Evolutionary conservation across 2,888 invertebrate genomes (phyloP).

Genomic region (Leptogaster cylindrica): DNA sequence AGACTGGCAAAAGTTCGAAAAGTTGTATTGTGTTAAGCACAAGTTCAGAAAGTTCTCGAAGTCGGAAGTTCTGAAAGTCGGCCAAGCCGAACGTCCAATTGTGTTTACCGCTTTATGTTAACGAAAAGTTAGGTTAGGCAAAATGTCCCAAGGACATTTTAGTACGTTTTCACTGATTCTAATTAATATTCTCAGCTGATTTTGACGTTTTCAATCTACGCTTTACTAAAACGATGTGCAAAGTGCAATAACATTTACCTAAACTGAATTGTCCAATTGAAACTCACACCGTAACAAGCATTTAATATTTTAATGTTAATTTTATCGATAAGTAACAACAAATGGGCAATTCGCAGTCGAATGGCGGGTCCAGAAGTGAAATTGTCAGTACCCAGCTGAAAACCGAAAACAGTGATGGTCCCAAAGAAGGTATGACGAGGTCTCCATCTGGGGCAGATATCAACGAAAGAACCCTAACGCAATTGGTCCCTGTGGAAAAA

Average conservation of each 20-base stretch:
- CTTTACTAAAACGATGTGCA: slow-evolving; percentile 7
- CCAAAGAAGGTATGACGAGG: slow-evolving; percentile 64
- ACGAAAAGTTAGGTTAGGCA: not conserved
- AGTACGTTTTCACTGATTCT: not conserved
- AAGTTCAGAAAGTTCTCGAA: too few species aligned
- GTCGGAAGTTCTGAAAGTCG: too few species aligned
- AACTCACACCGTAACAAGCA: too few species aligned
- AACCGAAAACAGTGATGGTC: not conserved
- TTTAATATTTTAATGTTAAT: too few species aligned
- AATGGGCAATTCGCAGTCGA: slow-evolving; percentile 26
- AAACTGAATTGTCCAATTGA: too few species aligned
- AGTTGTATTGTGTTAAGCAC: too few species aligned
- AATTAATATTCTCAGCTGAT: slow-evolving; percentile 16
- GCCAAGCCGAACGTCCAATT: too few species aligned
- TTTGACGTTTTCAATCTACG: slow-evolving; percentile 29
- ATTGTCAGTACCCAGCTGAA: not conserved
- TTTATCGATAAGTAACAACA: too few species aligned
- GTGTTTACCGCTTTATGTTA: too few species aligned
- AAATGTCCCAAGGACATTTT: not conserved
- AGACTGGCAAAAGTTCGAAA: too few species aligned
- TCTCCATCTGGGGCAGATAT: slow-evolving; percentile 73
- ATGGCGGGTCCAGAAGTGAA: not conserved
- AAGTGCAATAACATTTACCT: not conserved
- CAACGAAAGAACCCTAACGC: slow-evolving; percentile 68
- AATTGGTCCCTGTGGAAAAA: slow-evolving; percentile 77